A percentile compares a stretch with the other conserved stretches of the same genome.
Evolutionary conservation across 2,113 vertebrate genomes (phyloP).

Genomic region (Deroptyus accipitrinus): DNA sequence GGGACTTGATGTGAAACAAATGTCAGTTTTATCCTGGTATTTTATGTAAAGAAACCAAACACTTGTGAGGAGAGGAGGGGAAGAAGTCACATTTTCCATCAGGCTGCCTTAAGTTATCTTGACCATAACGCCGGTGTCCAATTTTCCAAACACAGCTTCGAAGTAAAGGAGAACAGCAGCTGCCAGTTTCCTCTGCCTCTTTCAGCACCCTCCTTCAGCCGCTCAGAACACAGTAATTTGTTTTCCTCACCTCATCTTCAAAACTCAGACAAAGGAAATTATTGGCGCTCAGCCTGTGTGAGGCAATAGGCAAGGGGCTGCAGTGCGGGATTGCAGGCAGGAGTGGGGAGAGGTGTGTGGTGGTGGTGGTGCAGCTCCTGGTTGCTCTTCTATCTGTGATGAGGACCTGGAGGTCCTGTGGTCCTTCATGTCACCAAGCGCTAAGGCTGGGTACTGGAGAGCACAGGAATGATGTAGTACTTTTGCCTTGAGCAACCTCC

Average conservation of each 20-base stretch:
- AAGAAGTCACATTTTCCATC: conserved; percentile 24
- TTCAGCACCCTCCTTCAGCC: neutral
- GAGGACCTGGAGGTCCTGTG: neutral
- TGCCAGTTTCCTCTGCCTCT: neutral
- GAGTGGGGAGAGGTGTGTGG: neutral
- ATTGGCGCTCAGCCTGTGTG: rapidly evolving
- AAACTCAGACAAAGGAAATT: neutral
- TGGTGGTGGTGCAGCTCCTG: neutral
- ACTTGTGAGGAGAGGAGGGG: neutral
- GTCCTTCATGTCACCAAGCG: neutral
- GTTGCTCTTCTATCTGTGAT: neutral
- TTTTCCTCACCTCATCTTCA: neutral
- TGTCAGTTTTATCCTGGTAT: neutral
- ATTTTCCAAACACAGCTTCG: neutral
- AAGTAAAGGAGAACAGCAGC: conserved; percentile 4
- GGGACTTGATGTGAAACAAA: conserved; percentile 12
- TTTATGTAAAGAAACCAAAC: conserved; percentile 22
- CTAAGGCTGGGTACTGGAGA: neutral
- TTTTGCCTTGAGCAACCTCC: neutral
- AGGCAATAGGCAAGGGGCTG: neutral
- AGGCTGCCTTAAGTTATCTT: neutral
- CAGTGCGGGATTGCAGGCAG: rapidly evolving
- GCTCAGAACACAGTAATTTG: neutral
- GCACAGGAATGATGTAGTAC: neutral
- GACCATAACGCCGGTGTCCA: rapidly evolving